Conservation (phyloP, 2,113 vertebrate genomes). For the Eublepharis macularius region DNA sequence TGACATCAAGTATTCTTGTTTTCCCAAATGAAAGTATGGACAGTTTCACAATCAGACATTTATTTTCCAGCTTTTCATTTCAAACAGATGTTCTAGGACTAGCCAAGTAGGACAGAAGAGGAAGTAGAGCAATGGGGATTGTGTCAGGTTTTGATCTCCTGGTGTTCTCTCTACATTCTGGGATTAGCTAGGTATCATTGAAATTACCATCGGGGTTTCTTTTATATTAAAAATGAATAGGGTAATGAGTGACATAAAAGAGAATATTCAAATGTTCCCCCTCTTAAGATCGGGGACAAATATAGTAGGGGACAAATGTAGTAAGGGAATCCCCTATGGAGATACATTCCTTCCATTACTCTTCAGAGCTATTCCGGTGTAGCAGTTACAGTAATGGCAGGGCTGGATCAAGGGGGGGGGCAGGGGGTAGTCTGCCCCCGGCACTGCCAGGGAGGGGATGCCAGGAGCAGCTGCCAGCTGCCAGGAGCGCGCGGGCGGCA, state of each 20-base stretch:
- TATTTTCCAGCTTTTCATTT: constrained; percentile 34
- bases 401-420: no score
- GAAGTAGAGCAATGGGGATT: background rate
- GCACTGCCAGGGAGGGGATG: no score
- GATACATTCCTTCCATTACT: no score
- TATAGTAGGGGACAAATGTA: no score
- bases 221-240: constrained; percentile 1
- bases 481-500: no score
- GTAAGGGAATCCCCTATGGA: no score
- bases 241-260: background rate
- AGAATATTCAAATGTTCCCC: background rate
- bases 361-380: no score
- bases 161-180: constrained; percentile 10
- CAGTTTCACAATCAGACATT: constrained; percentile 50
- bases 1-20: constrained; percentile 62
- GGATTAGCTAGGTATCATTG: background rate
- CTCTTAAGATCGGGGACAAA: background rate
- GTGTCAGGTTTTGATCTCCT: background rate
- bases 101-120: background rate
- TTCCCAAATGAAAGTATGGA: constrained; percentile 39
- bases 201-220: background rate
- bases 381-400: no score
- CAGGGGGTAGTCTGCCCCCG: no score
- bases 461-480: no score
- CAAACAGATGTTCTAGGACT: background rate